Evolutionary conservation across 2,113 vertebrate species (phyloP), one percentile per base, ranked within the genome.

Genomic region (Bothrops jararaca): DNA sequence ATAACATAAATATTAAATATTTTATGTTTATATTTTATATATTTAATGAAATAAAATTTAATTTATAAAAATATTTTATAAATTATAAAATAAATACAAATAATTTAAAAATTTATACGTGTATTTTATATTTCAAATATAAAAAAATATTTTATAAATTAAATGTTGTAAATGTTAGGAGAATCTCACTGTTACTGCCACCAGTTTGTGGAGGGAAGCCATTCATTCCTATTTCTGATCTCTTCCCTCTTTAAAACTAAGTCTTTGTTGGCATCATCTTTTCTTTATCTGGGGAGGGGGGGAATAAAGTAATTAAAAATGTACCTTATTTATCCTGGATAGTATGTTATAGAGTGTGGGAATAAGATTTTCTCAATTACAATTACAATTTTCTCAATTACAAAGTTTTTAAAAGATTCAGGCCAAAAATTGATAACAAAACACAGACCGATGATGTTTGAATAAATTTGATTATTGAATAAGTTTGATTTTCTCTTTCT

Each of bases 241-340:
- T 39, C 34, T 39, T 39, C 34, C 18, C 2, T 80, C 18, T 80
- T 80, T 22, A 80, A 54, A 54, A 54, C 15, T 54, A 54, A 80
- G 2, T 39, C 18, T 80, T 39, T 1, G 2, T 39, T 80, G 69
- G 18, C 34, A 74, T 6, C n/a, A 39, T 34, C 13, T 74, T 74
- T n/a, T 18, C 15, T 34, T 74, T 39, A 39, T 34, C 1, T 6
- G 15, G 69, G 0, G 69, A 15, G 0, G n/a, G 29, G n/a, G 5
- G 1, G 48, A 50, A 18, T 15, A 39, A 80, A 80, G 3, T 22
- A 39, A 80, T 80, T 80, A 80, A 39, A 80, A 39, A 80, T 42
- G 69, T 80, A 39, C n/a, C 5, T 74, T 80, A 39, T 74, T 74
- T 74, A 20, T 80, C 34, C n/a, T 80, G 13, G 13, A 39, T 42